These are phyloP conservation scores for Cygnus buccinator DNA, from an alignment of 2,113 vertebrate genomes.

Conservation along the genomic window DNA sequence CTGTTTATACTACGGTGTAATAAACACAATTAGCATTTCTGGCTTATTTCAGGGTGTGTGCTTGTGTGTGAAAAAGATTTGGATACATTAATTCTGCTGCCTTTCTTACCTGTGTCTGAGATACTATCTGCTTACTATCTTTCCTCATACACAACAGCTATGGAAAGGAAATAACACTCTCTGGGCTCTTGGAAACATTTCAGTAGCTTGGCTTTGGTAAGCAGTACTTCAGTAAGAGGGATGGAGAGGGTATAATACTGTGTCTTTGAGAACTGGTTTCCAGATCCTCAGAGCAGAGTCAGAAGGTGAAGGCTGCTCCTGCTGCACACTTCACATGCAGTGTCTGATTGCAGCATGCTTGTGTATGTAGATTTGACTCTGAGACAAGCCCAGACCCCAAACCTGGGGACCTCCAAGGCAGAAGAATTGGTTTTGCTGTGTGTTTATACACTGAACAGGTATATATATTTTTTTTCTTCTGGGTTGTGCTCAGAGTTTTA, in stretches of 20 bases:
- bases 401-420: background rate
- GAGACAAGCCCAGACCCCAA: background rate
- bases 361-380: background rate
- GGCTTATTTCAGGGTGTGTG: background rate
- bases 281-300: background rate
- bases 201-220: background rate
- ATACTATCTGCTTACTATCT: background rate
- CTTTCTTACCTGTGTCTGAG: slow-evolving; percentile 14
- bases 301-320: background rate
- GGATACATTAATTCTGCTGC: background rate
- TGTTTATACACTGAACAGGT: background rate
- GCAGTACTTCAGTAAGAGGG: background rate
- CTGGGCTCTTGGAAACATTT: background rate
- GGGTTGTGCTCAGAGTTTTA: background rate
- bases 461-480: background rate
- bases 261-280: background rate
- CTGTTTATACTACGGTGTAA: background rate
- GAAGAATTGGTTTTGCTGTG: background rate
- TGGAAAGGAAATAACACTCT: background rate
- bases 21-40: background rate
- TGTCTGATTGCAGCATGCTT: background rate
- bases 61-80: background rate
- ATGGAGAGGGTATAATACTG: background rate
- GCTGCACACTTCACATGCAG: background rate
- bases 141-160: background rate